Evolutionary conservation across 2,797 vertebrate genomes (phyloP), one percentile per base, ranked within the genome.

Genomic region (Chelonia mydas): DNA sequence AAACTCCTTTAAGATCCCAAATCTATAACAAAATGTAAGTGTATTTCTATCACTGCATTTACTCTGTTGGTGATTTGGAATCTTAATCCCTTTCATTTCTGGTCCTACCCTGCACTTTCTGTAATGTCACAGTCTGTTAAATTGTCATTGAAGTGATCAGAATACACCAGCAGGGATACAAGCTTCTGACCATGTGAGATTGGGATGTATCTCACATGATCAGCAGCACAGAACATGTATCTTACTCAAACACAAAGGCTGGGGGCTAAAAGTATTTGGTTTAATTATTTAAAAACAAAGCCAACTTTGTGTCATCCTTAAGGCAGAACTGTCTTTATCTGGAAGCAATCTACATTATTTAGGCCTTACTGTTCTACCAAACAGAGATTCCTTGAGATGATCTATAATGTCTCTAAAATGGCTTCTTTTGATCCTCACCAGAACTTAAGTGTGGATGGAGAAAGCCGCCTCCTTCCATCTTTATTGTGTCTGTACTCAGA

Each of bases 361-460:
- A 97, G 94, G 77, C 95, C 55, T 91, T 97, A 91, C 94, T 41
- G 83, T 91, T 89, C 87, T 96, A 96, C 94, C 92, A 94, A 94
- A 82, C 92, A 96, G 90, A 96, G 90, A 90, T 90, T 92, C 83
- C 97, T 96, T 96, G 95, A 96, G 86, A 92, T 96, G 90, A 82
- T 95, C 54, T 54, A 54, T 54, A 54, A 54, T 54, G 54, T 23
- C 55, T 84, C 92, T 94, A 45, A 89, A 88, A 72, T 94, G 94
- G 79, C 81, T 95, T 92, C 91, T 96, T 89, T 97, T 97, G 91
- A 90, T 97, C 96, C 90, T 95, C 91, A 0, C 88, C 95, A 96
- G 96, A 94, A 96, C 89, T 96, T 97, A 90, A 51, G 92, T 94
- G 85, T 97, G 93, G 93, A 86, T 96, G 88, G 96, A 96, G 93